Conservation (phyloP, 53 echinoderm and acorn worm genomes). For the Patiria pectinifera region DNA sequence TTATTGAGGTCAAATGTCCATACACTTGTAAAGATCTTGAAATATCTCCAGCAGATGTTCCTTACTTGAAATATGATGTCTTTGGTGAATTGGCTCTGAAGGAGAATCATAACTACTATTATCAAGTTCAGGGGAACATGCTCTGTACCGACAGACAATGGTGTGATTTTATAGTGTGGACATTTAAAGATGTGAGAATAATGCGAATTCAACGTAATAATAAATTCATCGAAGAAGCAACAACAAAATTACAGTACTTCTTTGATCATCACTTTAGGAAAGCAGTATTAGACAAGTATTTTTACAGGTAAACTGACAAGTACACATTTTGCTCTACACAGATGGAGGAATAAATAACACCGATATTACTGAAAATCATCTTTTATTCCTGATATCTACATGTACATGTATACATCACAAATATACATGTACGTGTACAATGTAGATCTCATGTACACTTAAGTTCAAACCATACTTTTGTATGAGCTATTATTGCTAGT, state of each 20-base stretch:
- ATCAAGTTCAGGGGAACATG: background rate
- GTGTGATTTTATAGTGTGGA: slow-evolving; percentile 41
- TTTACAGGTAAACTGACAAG: slow-evolving; percentile 33
- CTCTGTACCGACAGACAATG: slow-evolving; percentile 31
- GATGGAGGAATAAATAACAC: slow-evolving; percentile 35
- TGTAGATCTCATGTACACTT: too few species aligned
- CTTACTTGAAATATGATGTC: slow-evolving; percentile 16
- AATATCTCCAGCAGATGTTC: slow-evolving; percentile 11
- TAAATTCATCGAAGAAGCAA: slow-evolving; percentile 12
- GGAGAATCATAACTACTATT: slow-evolving; percentile 36
- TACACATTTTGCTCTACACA: slow-evolving; percentile 10
- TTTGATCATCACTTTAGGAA: slow-evolving; percentile 42
- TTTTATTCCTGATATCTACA: slow-evolving; percentile 17
- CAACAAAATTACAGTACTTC: slow-evolving; percentile 30
- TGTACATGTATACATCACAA: too few species aligned
- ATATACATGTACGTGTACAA: background rate
- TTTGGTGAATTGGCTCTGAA: slow-evolving; percentile 15
- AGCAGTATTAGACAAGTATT: slow-evolving; percentile 17
- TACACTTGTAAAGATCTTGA: slow-evolving; percentile 27
- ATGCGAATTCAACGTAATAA: slow-evolving; percentile 25
- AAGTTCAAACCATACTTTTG: too few species aligned
- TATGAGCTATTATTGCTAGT: too few species aligned
- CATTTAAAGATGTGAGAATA: slow-evolving; percentile 34
- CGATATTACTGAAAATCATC: slow-evolving; percentile 14
- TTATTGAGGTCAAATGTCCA: slow-evolving; percentile 37